These are phyloP conservation scores for Patagioenas fasciata DNA, from an alignment of 2,113 vertebrate species.

Conservation along the genomic window DNA sequence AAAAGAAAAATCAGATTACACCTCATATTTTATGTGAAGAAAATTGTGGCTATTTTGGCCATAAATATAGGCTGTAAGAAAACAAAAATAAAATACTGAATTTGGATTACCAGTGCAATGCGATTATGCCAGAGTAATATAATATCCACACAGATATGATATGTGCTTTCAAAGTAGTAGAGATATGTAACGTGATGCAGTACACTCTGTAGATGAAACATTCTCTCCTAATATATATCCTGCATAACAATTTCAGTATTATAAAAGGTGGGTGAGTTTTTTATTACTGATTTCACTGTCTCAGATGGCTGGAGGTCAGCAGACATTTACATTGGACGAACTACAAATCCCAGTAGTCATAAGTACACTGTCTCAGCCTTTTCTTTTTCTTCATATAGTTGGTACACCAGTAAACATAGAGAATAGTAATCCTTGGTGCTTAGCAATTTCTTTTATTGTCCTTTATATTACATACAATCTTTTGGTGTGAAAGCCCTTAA, in stretches of 20 bases:
- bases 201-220: not conserved
- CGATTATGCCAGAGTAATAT: constrained; percentile 24
- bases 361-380: not conserved
- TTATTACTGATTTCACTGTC: constrained; percentile 9
- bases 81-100: not conserved
- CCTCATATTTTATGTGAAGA: constrained; percentile 24
- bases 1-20: constrained; percentile 56
- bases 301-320: constrained; percentile 10
- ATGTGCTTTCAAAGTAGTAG: constrained; percentile 7
- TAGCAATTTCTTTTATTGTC: constrained; percentile 49
- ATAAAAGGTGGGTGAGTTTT: constrained; percentile 13
- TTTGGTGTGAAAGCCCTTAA: constrained; percentile 22
- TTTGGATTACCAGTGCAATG: not conserved
- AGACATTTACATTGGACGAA: not conserved
- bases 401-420: constrained; percentile 6
- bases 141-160: not conserved
- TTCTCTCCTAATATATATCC: constrained; percentile 16
- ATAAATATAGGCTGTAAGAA: constrained; percentile 41
- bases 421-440: constrained; percentile 31
- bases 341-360: constrained; percentile 27
- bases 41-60: constrained; percentile 49
- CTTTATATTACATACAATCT: not conserved
- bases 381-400: not conserved
- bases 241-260: constrained; percentile 5
- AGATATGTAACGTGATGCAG: not conserved